Evolutionary conservation across 2,797 vertebrate genomes (phyloP).

Genomic region (Sciaenops ocellatus): DNA sequence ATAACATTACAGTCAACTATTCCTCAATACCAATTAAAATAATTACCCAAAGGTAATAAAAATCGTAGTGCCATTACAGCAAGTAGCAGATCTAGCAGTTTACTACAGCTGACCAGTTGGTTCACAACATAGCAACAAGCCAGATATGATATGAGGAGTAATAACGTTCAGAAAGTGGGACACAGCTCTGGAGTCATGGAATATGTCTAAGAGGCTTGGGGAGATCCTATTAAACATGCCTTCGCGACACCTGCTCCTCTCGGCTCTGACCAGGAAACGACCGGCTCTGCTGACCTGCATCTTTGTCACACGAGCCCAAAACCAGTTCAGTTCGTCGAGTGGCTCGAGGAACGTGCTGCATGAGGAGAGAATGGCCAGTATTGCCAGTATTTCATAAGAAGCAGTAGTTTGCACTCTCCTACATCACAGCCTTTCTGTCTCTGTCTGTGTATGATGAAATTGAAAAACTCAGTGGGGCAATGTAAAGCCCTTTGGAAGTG

Average conservation of each 20-base stretch:
- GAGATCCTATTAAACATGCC: constrained; percentile 84
- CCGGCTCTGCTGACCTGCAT: constrained; percentile 66
- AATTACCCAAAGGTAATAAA: constrained; percentile 35
- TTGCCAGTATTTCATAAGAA: constrained; percentile 42
- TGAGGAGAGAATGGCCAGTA: constrained; percentile 4
- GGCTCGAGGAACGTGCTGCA: not conserved
- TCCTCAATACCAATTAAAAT: constrained; percentile 25
- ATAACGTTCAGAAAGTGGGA: constrained; percentile 72
- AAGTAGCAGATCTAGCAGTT: constrained; percentile 24
- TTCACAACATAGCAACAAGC: constrained; percentile 43
- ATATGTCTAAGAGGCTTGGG: constrained; percentile 80
- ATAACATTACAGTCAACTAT: constrained; percentile 18
- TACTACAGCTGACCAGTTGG: constrained; percentile 7
- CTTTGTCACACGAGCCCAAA: constrained; percentile 27
- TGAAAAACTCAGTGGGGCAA: constrained; percentile 60
- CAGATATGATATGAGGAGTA: constrained; percentile 45
- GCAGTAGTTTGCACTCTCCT: constrained; percentile 46
- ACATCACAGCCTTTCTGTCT: constrained; percentile 61
- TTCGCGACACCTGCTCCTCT: constrained; percentile 79
- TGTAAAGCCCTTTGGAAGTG: constrained; percentile 66
- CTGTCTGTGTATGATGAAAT: constrained; percentile 56
- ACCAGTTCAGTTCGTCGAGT: constrained; percentile 17
- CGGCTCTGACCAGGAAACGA: constrained; percentile 61
- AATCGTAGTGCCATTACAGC: constrained; percentile 26
- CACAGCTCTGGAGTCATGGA: constrained; percentile 76